A percentile compares a stretch with the other conserved stretches of the same genome.
Conservation (phyloP, 2,797 vertebrate species). For the Leptoclinus maculatus region DNA sequence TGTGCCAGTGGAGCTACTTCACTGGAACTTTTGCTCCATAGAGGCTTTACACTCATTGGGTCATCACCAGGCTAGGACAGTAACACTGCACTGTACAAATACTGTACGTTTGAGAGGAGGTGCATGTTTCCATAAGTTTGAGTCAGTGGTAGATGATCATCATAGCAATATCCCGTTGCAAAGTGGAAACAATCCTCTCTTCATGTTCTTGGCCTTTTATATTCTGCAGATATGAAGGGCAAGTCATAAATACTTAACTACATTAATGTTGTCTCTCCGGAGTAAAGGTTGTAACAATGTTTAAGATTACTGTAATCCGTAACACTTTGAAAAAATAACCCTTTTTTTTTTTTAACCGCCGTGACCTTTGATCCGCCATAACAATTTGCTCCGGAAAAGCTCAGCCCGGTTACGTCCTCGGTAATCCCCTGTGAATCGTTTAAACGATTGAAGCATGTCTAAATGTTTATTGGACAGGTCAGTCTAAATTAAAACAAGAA, state of each 20-base stretch:
- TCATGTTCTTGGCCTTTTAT: no score
- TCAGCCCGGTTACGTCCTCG: conserved; percentile 16
- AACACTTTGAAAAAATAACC: conserved; percentile 17
- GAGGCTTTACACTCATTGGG: conserved; percentile 29
- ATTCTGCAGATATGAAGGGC: not conserved
- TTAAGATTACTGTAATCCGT: conserved; percentile 19
- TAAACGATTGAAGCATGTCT: conserved; percentile 50
- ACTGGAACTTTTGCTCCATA: conserved; percentile 33
- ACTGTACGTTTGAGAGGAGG: not conserved
- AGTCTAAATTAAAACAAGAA: conserved; percentile 54
- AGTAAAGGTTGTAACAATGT: conserved; percentile 9
- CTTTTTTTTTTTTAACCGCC: conserved; percentile 15
- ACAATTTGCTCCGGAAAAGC: conserved; percentile 42
- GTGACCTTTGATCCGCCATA: conserved; percentile 45
- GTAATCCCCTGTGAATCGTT: conserved; percentile 57
- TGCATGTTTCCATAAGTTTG: not conserved
- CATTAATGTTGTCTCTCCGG: not conserved
- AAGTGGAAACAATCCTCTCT: not conserved
- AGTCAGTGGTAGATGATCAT: not conserved
- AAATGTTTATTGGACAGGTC: conserved; percentile 62
- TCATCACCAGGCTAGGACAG: conserved; percentile 27
- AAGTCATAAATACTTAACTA: not conserved
- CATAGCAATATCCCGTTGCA: not conserved
- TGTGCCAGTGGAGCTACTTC: conserved; percentile 43
- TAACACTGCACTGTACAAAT: not conserved